These are phyloP conservation scores for Phymanthus crucifer DNA, from an alignment of 92 coral and sea anemone genomes.

Conservation along the genomic window DNA sequence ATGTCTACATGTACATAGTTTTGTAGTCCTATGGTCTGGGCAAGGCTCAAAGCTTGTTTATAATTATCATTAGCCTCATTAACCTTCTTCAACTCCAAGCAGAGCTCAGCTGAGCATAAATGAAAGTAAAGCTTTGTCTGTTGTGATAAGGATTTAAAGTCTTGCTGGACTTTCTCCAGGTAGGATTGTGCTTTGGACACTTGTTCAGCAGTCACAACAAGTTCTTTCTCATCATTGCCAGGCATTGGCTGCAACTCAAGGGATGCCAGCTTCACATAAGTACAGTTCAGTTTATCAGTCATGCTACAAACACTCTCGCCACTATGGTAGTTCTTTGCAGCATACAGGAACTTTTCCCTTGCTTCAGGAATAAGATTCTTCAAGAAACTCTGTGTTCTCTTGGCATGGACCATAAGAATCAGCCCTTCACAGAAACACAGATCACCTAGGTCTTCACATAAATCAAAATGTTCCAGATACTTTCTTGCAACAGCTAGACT, in stretches of 20 bases:
- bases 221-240: conserved; percentile 14
- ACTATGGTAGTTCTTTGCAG: conserved; percentile 58
- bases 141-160: conserved; percentile 51
- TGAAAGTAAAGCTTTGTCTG: conserved; percentile 62
- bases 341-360: conserved; percentile 70
- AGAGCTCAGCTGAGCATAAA: conserved; percentile 65
- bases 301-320: conserved; percentile 53
- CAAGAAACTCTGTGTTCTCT: conserved; percentile 71
- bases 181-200: conserved; percentile 43
- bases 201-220: conserved; percentile 18
- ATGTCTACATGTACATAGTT: conserved; percentile 48
- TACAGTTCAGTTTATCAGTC: conserved; percentile 56
- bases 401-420: conserved; percentile 72
- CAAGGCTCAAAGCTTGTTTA: conserved; percentile 47
- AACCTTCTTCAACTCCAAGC: conserved; percentile 35
- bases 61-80: conserved; percentile 63
- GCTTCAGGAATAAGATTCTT: conserved; percentile 76
- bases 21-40: conserved; percentile 43
- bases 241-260: conserved; percentile 55
- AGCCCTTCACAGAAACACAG: conserved; percentile 82
- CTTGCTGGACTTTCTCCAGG: conserved; percentile 39
- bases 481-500: conserved; percentile 84
- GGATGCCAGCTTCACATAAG: conserved; percentile 69
- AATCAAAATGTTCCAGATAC: conserved; percentile 64
- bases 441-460: conserved; percentile 89